Evolutionary conservation across 2,113 vertebrate species (phyloP), one percentile per base, ranked within the genome.

Genomic region (Tylochromis polylepis): DNA sequence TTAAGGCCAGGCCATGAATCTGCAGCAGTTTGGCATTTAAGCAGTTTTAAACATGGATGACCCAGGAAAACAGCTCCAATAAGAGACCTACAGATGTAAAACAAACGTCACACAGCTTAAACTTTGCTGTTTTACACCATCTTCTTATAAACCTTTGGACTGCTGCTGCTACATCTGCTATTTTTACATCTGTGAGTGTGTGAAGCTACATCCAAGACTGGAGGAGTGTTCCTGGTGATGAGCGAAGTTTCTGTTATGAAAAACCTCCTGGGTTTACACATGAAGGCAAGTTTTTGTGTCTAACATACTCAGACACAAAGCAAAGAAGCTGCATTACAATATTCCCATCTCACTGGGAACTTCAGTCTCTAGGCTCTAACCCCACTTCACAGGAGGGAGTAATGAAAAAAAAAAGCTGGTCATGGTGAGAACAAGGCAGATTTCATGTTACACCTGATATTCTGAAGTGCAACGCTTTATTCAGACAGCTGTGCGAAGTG

Each of bases 401-500:
- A n/a, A 77, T 31, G 57, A 41, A 79, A 38, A 29, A 36, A 14
- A 27, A 59, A 75, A 2, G 27, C 72, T 51, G 46, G 72, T 46
- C 18, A 65, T 38, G 22, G 49, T 27, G 10, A 8, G 0, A 82
- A 70, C 16, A 38, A 41, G 49, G 49, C 60, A 12, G 59, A 14
- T 24, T n/a, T 22, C 41, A 51, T 36, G 27, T 51, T 51, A 34
- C 9, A 55, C 49, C 12, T 29, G 0, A 49, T 60, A 58, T 31
- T 43, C 36, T 59, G 22, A 24, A 58, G 56, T 46, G 79, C 38
- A 46, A 2, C 1, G 8, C 41, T 79, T 62, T 49, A 27, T 16
- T 62, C 14, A 3, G 8, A 56, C 10, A 67, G 46, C 7, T 58
- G 20, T n/a, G 6, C 0, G 3, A 41, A 38, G 51, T 0, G 7